Evolutionary conservation across 1,140 invertebrate genomes (phyloP), one percentile per base, ranked within the genome.

Genomic region (Drosophila teissieri): DNA sequence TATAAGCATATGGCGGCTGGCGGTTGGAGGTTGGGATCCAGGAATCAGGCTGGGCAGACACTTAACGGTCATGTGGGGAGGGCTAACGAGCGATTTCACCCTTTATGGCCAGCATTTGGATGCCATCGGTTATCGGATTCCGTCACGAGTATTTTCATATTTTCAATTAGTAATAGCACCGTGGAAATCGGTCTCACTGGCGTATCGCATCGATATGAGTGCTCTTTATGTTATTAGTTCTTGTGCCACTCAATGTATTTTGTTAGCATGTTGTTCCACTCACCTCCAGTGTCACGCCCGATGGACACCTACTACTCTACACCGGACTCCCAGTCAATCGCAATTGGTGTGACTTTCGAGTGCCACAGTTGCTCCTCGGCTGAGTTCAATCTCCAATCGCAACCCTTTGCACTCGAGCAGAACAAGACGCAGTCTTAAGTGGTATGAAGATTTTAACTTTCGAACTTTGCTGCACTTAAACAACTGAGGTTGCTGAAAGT

Each of bases 111-210:
- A 12, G 22, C n/a, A n/a, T 11, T 62, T 14, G 24, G 17, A 65
- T 60, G 17, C 34, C 24, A 10, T 1, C 8, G 14, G 57, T 10
- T 17, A 19, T 17, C 22, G 10, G 34, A 68, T 34, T 36, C 10
- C 36, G 12, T 42, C 22, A 22, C 49, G 27, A 39, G 17, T 36
- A 17, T 24, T 70, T 57, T 72, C 64, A 68, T 36, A 17, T 24
- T 70, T 57, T 72, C 64, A 68, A 68, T 68, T 65, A 68, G 36
- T 45, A 44, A 53, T 60, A 44, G n/a, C 52, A 40, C 64, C 27
- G 60, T 45, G 46, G 17, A 34, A 68, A 45, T 51, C 45, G 45
- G 7, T 15, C 12, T 34, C 40, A 17, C 7, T 40, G 11, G n/a
- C 49, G 31, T 15, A 15, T 51, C 24, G 27, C 39, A 58, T 44